Conservation (phyloP, 2,888 invertebrate species). For the Pyralis farinalis region DNA sequence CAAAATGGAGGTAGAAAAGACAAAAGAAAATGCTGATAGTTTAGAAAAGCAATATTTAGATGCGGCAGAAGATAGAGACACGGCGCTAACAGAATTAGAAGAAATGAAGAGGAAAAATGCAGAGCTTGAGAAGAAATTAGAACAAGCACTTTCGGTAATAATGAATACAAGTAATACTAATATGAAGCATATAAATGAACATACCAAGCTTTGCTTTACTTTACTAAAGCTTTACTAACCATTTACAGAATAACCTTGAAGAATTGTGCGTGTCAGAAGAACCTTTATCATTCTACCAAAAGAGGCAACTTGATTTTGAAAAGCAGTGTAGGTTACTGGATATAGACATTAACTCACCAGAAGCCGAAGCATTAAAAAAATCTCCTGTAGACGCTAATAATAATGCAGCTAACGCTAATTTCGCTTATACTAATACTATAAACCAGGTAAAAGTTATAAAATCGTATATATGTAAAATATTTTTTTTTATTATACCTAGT, state of each 20-base stretch:
- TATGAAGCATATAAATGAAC: not conserved
- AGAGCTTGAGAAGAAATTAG: conserved; percentile 88
- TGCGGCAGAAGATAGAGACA: conserved; percentile 88
- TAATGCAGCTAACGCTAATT: conserved; percentile 32
- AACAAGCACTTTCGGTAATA: conserved; percentile 82
- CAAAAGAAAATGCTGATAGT: conserved; percentile 89
- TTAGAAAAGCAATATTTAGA: conserved; percentile 89
- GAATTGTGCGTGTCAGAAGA: conserved; percentile 53
- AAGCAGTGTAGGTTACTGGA: conserved; percentile 72
- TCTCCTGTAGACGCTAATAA: conserved; percentile 49
- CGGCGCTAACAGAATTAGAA: conserved; percentile 87
- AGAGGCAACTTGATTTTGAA: conserved; percentile 67
- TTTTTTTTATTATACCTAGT: too few relatives aligned
- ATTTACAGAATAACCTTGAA: conserved; percentile 55
- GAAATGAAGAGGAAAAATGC: conserved; percentile 89
- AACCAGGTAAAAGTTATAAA: conserved; percentile 33
- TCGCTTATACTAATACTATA: conserved; percentile 42
- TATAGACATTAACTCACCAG: conserved; percentile 60
- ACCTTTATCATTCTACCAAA: conserved; percentile 70
- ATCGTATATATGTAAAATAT: too few relatives aligned
- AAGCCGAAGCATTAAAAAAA: conserved; percentile 54
- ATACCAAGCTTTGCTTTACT: not conserved
- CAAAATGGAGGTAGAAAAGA: conserved; percentile 88
- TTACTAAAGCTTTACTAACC: conserved; percentile 31
- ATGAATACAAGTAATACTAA: not conserved